Evolutionary conservation across 1,140 invertebrate species (phyloP).

Genomic region (Hetaerina americana): DNA sequence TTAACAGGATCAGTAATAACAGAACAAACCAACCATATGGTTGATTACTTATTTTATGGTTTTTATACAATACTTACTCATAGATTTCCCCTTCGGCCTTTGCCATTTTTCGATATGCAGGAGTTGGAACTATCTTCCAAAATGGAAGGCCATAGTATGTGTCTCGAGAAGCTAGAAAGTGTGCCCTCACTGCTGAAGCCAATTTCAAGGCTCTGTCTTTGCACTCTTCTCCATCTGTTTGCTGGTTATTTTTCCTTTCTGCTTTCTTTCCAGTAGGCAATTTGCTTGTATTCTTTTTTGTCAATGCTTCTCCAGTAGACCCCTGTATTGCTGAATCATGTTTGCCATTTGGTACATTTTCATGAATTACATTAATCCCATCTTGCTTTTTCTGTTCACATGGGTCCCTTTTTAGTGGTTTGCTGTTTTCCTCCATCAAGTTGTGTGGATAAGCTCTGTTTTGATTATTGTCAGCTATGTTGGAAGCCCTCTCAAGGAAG

Average conservation of each 20-base stretch:
- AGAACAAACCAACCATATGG: too few species aligned
- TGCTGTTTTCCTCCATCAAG: neutral
- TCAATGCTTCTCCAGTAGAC: neutral
- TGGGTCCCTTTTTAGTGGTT: neutral
- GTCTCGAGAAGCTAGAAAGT: slow-evolving; percentile 61
- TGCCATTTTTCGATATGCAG: slow-evolving; percentile 54
- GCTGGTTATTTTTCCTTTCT: neutral
- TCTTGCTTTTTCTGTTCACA: neutral
- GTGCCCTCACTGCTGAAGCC: slow-evolving; percentile 52
- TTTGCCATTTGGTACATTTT: neutral
- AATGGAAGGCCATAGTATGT: slow-evolving; percentile 68
- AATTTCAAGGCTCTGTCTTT: slow-evolving; percentile 33
- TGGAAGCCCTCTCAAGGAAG: slow-evolving; percentile 41
- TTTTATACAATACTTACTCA: slow-evolving; percentile 36
- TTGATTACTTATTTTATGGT: too few species aligned
- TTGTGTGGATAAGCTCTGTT: neutral
- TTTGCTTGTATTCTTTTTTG: neutral
- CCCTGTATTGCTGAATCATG: neutral
- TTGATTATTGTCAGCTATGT: neutral
- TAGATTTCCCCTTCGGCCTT: slow-evolving; percentile 68
- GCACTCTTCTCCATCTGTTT: slow-evolving; percentile 29
- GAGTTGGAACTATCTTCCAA: slow-evolving; percentile 67
- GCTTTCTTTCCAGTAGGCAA: neutral
- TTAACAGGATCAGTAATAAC: too few species aligned
- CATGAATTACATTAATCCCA: too few species aligned